phyloP scores from a whole-genome alignment of 2,113 vertebrate species.

The Megalops atlanticus region DNA sequence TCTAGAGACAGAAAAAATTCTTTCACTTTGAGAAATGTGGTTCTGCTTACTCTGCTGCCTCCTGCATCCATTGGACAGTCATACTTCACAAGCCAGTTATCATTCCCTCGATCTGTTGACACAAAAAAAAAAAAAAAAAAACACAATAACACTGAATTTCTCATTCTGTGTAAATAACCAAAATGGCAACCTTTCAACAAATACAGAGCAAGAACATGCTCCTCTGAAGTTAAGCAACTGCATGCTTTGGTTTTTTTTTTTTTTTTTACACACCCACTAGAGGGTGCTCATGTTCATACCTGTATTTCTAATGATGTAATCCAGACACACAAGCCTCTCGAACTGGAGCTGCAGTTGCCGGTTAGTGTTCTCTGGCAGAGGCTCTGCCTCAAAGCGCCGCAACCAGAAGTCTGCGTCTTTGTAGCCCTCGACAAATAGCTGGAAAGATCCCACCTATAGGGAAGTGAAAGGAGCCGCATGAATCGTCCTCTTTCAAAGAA shows the following conservation, averaged over 20 bases:
- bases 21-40: neutral
- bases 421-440: conserved; percentile 95
- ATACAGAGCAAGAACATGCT: neutral
- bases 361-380: conserved; percentile 92
- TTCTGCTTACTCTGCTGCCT: conserved; percentile 76
- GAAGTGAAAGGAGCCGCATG: neutral
- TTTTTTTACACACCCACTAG: conserved; percentile 10
- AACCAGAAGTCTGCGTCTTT: conserved; percentile 98
- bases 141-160: neutral
- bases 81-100: conserved; percentile 98
- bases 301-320: conserved; percentile 98
- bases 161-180: too few species aligned
- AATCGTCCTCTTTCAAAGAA: neutral
- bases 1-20: neutral
- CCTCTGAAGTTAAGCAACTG: neutral
- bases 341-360: conserved; percentile 93
- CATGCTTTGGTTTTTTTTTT: neutral
- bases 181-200: neutral
- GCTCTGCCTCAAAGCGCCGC: conserved; percentile 88
- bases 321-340: conserved; percentile 91
- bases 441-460: conserved; percentile 93
- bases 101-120: conserved; percentile 87
- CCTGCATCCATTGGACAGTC: conserved; percentile 92
- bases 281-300: conserved; percentile 63
- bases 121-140: conserved; percentile 41